Percentiles rank a stretch among this genome's conserved stretches.
Conservation (phyloP, 2,888 invertebrate genomes). For the Agrochola lota region DNA sequence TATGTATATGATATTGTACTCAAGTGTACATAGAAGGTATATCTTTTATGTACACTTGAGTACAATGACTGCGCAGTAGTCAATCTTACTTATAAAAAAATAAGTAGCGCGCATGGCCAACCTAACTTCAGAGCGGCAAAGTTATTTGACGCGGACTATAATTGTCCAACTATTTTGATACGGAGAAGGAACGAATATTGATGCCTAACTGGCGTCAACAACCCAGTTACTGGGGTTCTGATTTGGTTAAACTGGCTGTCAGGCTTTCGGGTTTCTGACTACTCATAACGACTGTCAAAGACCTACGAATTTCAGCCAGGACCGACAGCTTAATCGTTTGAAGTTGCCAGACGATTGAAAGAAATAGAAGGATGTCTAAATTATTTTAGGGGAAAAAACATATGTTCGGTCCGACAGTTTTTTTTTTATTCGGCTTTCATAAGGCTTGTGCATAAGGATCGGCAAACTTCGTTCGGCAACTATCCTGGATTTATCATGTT, state of each 20-base stretch:
- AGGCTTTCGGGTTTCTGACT: too few species aligned
- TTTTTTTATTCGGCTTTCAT: neutral
- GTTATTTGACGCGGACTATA: too few species aligned
- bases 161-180: neutral
- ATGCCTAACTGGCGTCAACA: neutral
- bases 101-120: too few species aligned
- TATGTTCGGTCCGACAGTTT: neutral
- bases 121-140: too few species aligned
- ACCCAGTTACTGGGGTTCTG: neutral
- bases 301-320: neutral
- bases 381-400: neutral
- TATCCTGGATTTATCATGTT: too few species aligned
- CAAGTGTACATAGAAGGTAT: neutral
- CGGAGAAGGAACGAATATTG: neutral
- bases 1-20: neutral
- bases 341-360: neutral
- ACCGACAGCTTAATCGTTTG: too few species aligned
- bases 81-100: too few species aligned
- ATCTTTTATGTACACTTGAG: neutral
- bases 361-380: neutral
- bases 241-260: too few species aligned
- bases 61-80: too few species aligned
- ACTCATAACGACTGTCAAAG: too few species aligned
- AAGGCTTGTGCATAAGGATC: too few species aligned
- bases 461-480: neutral